Percentiles rank a stretch among this genome's conserved stretches.
Evolutionary conservation across 2,888 invertebrate genomes (phyloP).

Genomic region (Suillia variegata): DNA sequence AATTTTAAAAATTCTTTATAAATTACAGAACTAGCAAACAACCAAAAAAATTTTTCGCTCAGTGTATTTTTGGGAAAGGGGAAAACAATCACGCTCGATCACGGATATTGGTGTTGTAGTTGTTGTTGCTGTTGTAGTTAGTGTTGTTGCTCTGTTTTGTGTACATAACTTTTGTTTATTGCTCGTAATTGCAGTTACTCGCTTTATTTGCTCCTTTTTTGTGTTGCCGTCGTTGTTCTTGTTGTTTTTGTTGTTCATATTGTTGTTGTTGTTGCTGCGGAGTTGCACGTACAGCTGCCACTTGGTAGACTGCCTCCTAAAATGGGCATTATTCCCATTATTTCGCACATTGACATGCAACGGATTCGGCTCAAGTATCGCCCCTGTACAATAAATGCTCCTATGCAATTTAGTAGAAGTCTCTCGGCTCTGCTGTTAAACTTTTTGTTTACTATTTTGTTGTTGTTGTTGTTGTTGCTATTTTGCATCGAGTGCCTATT

Average conservation of each 20-base stretch:
- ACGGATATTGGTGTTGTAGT: conserved; percentile 21
- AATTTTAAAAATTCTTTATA: too few species aligned
- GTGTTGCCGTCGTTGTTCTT: conserved; percentile 42
- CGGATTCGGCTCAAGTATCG: neutral
- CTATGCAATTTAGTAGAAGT: conserved; percentile 3
- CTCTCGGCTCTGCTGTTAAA: too few species aligned
- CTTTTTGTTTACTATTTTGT: too few species aligned
- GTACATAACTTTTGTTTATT: conserved; percentile 53
- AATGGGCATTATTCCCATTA: neutral
- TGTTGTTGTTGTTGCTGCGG: conserved; percentile 22
- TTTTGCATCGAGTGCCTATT: neutral
- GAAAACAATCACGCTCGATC: conserved; percentile 13
- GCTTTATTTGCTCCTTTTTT: conserved; percentile 29
- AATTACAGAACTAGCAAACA: too few species aligned
- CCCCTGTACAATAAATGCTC: too few species aligned
- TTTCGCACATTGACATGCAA: conserved; percentile 6
- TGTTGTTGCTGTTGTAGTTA: conserved; percentile 12
- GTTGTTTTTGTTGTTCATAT: too few species aligned
- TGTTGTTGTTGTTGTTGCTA: neutral
- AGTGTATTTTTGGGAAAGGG: conserved; percentile 10
- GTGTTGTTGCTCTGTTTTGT: conserved; percentile 26
- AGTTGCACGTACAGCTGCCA: conserved; percentile 24
- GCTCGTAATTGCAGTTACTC: conserved; percentile 51
- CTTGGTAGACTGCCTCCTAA: conserved; percentile 4
- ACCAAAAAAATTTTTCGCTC: too few species aligned